phyloP scores from a whole-genome alignment of 2,113 vertebrate species.

The Isurus oxyrinchus region DNA sequence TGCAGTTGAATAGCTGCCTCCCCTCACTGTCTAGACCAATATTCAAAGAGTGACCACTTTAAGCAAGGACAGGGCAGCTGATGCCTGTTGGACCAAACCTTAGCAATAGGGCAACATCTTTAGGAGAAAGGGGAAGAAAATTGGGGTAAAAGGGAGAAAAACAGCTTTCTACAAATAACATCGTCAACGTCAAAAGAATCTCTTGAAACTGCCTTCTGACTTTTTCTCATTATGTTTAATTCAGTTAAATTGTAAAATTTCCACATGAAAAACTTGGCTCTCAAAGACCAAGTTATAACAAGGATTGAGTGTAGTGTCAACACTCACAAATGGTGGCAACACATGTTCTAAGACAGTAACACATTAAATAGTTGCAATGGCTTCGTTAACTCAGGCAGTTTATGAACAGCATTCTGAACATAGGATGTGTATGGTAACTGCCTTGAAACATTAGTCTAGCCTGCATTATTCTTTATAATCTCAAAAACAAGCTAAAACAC shows the following conservation, averaged over 20 bases:
- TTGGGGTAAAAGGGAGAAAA: background rate
- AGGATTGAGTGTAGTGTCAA: background rate
- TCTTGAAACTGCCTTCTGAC: background rate
- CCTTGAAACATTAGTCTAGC: background rate
- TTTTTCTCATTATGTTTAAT: background rate
- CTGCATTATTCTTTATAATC: background rate
- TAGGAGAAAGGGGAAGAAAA: background rate
- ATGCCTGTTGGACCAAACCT: background rate
- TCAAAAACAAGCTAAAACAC: background rate
- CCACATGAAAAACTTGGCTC: background rate
- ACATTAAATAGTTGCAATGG: background rate
- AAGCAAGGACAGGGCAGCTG: background rate
- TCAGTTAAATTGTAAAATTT: background rate
- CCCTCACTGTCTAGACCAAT: background rate
- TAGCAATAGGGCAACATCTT: background rate
- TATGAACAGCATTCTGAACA: background rate
- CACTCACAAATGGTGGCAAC: background rate
- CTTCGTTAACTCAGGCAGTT: background rate
- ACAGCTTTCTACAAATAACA: background rate
- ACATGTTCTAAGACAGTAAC: background rate
- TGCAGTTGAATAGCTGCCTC: background rate
- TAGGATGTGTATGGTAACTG: background rate
- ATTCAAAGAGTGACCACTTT: background rate
- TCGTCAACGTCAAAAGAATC: background rate
- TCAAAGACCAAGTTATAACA: background rate